phyloP scores from a whole-genome alignment of 2,113 vertebrate species.

The Bombycilla garrulus region DNA sequence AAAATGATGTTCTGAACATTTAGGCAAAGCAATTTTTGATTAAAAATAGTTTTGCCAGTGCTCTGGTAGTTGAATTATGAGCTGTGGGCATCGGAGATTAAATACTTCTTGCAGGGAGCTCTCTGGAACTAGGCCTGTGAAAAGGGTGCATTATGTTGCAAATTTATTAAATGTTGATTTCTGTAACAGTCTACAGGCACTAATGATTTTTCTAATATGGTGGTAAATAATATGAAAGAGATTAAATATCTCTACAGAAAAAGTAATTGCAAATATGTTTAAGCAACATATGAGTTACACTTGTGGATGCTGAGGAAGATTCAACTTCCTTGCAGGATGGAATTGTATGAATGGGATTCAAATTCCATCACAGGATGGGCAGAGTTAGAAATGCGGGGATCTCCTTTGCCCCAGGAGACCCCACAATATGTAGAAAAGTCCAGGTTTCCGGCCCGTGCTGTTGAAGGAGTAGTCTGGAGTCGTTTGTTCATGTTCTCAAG shows the following conservation, averaged over 20 bases:
- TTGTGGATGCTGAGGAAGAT: not conserved
- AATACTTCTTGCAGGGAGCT: not conserved
- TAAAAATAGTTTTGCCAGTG: constrained; percentile 1
- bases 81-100: not conserved
- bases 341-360: too few relatives aligned
- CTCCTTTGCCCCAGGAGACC: too few relatives aligned
- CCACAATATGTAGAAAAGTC: too few relatives aligned
- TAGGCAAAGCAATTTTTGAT: constrained; percentile 24
- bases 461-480: too few relatives aligned
- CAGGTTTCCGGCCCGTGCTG: too few relatives aligned
- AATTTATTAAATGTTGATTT: constrained; percentile 55
- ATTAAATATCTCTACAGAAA: constrained; percentile 4
- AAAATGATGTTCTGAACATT: constrained; percentile 17
- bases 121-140: not conserved
- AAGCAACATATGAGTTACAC: not conserved
- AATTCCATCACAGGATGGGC: not conserved
- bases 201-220: constrained; percentile 22
- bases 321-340: not conserved
- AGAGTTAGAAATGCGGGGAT: too few relatives aligned
- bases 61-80: not conserved
- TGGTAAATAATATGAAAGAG: constrained; percentile 19
- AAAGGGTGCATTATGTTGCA: constrained; percentile 26
- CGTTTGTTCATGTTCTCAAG: too few relatives aligned
- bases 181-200: not conserved
- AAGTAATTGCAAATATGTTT: not conserved